Conservation (phyloP, 1,140 invertebrate genomes). For the Epicauta chinensis region DNA sequence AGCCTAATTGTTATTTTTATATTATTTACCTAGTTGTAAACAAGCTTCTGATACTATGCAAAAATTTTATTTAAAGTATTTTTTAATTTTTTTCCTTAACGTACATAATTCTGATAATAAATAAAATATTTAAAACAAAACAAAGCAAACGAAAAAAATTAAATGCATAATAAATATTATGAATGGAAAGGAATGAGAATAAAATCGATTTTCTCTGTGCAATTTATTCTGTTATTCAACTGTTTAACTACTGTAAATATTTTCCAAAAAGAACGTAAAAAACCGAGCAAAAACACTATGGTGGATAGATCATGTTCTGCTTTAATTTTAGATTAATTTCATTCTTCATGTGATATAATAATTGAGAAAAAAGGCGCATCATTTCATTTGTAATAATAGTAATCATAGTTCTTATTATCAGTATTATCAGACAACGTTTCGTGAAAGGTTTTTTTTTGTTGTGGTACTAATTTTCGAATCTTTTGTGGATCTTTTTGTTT, state of each 20-base stretch:
- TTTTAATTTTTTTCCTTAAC: conserved; percentile 13
- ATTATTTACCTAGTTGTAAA: conserved; percentile 42
- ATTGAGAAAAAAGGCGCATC: conserved; percentile 2
- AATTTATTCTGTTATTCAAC: conserved; percentile 11
- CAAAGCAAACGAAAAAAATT: background rate
- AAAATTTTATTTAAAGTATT: conserved; percentile 22
- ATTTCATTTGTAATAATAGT: conserved; percentile 4
- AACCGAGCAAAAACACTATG: background rate
- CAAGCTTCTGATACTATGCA: conserved; percentile 31
- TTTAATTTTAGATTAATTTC: background rate
- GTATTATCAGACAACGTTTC: conserved; percentile 29
- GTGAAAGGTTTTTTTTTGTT: background rate
- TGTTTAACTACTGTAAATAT: conserved; percentile 14
- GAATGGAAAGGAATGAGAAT: conserved; percentile 1
- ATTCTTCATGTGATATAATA: conserved; percentile 11
- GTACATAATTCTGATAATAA: conserved; percentile 6
- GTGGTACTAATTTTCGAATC: background rate
- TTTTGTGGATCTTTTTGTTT: conserved; percentile 2
- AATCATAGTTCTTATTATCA: conserved; percentile 18
- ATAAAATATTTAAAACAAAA: conserved; percentile 27
- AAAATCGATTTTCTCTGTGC: conserved; percentile 12
- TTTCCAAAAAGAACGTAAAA: conserved; percentile 7
- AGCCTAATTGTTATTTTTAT: conserved; percentile 45
- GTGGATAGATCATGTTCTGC: background rate
- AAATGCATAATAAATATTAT: background rate